Base-by-base conservation (phyloP, 2,888 invertebrate species). In the Hymenopus coronatus region DNA sequence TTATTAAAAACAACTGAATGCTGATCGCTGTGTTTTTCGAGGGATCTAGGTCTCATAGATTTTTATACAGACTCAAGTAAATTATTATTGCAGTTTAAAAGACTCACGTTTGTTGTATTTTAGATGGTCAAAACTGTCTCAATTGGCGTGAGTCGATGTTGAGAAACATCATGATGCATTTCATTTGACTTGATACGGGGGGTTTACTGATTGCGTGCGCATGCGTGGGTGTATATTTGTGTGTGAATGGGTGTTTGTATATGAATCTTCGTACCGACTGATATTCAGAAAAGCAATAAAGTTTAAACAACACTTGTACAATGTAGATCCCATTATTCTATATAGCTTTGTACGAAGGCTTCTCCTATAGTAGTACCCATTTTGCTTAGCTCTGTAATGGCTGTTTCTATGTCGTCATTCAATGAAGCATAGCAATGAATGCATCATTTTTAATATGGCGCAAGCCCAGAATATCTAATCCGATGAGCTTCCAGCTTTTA, bases 231-330 rank as follows among this genome's bases (percentile, higher is more conserved):
- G 40, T 40, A 40, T 40, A 40, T 40, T 40, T 81, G 86, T 70
- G 70, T 25, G 86, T 85, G 87, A 28, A 25, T 85, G 90, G 27
- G 83, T 88, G 89, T 84, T 25, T 87, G 89, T 88, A 88, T 89
- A 84, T 88, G 88, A 70, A 87, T 90, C 88, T 89, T 89, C 89
- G 87, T 89, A 90, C 89, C 85, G 90, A 90, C 90, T 90, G 90
- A 90, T 90, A 90, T 88, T 89, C 89, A 88, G 89, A 90, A 90
- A 90, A 90, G 90, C 90, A 90, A 90, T 90, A 90, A 90, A 89
- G 90, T 89, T 89, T 70, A 70, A 70, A 82, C 28, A 84, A 84
- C 25, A 40, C 88, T 46, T 84, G 70, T 88, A 84, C 84, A 84
- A 46, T 46, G 88, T 88, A 84, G 70, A n/a, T 28, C 54, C 84